Conservation (phyloP, 1,140 invertebrate genomes). For the Teleogryllus occipitalis region DNA sequence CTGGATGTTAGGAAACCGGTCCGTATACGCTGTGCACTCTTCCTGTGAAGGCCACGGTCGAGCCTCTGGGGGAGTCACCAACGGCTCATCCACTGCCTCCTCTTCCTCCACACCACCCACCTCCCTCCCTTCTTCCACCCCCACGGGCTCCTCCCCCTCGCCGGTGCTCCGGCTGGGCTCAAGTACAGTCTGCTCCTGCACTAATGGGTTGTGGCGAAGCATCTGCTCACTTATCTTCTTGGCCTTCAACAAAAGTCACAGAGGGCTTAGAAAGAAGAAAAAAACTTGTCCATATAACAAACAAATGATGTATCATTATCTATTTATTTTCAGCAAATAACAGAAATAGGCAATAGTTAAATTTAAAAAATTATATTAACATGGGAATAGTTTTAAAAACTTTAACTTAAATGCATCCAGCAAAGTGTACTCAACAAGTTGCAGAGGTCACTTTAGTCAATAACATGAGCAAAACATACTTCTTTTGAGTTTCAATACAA, state of each 20-base stretch:
- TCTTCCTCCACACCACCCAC: not conserved
- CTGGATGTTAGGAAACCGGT: slow-evolving; percentile 2
- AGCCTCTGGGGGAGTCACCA: not conserved
- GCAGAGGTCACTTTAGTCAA: too few relatives aligned
- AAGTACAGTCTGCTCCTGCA: not conserved
- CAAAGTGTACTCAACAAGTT: too few relatives aligned
- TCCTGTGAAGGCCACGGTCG: slow-evolving; percentile 9
- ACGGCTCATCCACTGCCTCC: not conserved
- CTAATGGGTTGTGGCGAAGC: slow-evolving; percentile 8
- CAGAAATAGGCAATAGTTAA: too few relatives aligned
- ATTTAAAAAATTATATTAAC: too few relatives aligned
- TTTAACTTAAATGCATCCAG: too few relatives aligned
- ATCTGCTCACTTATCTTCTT: slow-evolving; percentile 28
- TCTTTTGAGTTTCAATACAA: too few relatives aligned
- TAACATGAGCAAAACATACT: too few relatives aligned
- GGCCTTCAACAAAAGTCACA: slow-evolving; percentile 16
- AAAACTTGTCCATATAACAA: too few relatives aligned
- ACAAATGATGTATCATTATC: too few relatives aligned
- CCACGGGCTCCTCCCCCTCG: not conserved
- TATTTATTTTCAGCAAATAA: too few relatives aligned
- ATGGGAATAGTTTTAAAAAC: too few relatives aligned
- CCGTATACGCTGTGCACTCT: slow-evolving; percentile 6
- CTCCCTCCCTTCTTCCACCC: not conserved
- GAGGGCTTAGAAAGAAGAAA: too few relatives aligned
- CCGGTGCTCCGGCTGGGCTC: not conserved